A percentile compares a stretch with the other conserved stretches of the same genome.
Conservation (phyloP, 2,113 vertebrate species). For the Colaptes auratus region DNA sequence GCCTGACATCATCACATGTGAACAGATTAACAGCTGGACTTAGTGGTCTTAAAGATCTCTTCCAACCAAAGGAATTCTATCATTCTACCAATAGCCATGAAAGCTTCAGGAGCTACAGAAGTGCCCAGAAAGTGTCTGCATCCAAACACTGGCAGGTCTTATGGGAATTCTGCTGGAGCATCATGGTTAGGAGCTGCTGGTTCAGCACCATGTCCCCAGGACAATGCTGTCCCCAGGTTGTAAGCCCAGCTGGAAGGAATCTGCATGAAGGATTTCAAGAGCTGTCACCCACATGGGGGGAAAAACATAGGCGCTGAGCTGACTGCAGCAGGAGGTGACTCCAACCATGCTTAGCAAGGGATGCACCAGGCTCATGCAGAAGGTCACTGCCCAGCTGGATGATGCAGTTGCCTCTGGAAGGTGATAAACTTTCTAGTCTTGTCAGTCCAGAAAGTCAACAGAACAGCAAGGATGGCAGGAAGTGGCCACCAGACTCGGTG, state of each 20-base stretch:
- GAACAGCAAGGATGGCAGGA: not conserved
- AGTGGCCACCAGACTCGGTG: accelerated
- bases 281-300: not conserved
- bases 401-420: not conserved
- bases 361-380: not conserved
- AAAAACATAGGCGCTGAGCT: not conserved
- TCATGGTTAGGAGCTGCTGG: not conserved
- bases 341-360: not conserved
- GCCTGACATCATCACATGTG: not conserved
- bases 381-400: not conserved
- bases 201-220: accelerated
- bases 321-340: accelerated
- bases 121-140: not conserved
- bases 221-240: accelerated
- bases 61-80: too few relatives aligned
- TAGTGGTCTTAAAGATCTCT: too few relatives aligned
- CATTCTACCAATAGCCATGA: not conserved
- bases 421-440: not conserved
- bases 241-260: not conserved
- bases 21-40: too few relatives aligned
- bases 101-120: not conserved
- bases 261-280: not conserved
- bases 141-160: not conserved
- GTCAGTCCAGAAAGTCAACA: not conserved
- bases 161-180: not conserved